Percentiles rank a stretch among this genome's conserved stretches.
Evolutionary conservation across 2,113 vertebrate genomes (phyloP).

Genomic region (Gallinago jamesoni): DNA sequence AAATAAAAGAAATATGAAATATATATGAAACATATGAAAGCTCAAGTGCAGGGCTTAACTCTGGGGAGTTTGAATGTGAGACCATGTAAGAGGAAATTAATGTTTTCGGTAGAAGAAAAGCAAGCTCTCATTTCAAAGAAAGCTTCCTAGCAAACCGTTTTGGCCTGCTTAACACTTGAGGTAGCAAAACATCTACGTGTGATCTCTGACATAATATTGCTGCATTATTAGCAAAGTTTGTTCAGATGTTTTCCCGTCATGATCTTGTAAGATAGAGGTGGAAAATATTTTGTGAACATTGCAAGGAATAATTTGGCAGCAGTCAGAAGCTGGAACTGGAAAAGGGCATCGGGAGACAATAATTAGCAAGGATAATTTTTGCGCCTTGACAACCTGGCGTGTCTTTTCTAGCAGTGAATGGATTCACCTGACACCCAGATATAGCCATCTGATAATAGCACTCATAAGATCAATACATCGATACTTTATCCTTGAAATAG

Average conservation of each 20-base stretch:
- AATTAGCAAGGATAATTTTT: constrained; percentile 50
- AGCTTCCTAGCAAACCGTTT: not conserved
- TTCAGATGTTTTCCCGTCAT: not conserved
- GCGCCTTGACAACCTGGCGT: not conserved
- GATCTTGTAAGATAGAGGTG: not conserved
- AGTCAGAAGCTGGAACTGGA: not conserved
- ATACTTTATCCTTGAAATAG: constrained; percentile 54
- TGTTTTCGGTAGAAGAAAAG: not conserved
- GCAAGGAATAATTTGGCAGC: not conserved
- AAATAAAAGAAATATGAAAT: not conserved
- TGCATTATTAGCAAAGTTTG: not conserved
- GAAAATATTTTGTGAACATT: not conserved
- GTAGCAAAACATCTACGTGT: not conserved
- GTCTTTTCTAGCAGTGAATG: constrained; percentile 9
- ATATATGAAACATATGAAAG: not conserved
- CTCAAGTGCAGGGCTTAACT: not conserved
- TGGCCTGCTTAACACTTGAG: not conserved
- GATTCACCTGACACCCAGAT: constrained; percentile 33
- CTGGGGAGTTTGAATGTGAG: not conserved
- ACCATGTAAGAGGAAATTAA: not conserved
- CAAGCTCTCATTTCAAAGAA: not conserved
- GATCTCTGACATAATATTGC: not conserved
- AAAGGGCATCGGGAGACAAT: not conserved
- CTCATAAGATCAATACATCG: constrained; percentile 56
- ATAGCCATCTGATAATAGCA: constrained; percentile 50